Evolutionary conservation across 53 echinoderm and acorn worm species (phyloP), one percentile per base, ranked within the genome.

Genomic region (Patiria pectinifera): DNA sequence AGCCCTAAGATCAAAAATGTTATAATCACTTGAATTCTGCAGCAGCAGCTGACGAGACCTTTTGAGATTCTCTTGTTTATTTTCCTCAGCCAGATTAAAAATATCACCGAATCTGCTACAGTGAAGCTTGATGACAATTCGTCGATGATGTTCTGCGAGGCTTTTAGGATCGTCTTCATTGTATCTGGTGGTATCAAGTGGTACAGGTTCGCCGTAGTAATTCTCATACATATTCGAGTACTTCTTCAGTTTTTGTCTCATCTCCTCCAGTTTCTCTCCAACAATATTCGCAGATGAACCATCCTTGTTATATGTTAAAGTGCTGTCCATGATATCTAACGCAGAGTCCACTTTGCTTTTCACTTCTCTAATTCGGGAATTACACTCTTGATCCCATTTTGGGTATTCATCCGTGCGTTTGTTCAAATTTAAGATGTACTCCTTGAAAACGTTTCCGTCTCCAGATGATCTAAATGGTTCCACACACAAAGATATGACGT

Each of bases 241-340:
- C 63, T 45, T 86, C 49, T 47, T 53, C 23, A 78, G 47, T 43
- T 53, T 7, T 35, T 76, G 44, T 84, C 69, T 91, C 46, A 75
- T 47, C 19, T 59, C 74, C 10, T 94, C 84, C 49, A 93, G 69
- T 47, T 89, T 87, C 45, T 24, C n/a, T 83, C 53, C 77, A 76
- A 16, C 45, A 45, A 85, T 53, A 62, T 85, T 53, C 15, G 85
- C 69, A 69, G 75, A 76, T 11, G 94, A 94, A 47, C 77, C 91
- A 21, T 94, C 94, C 84, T 85, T 94, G 85, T 91, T 91, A 45
- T 78, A 83, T 4, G 92, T 94, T 4, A 87, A 47, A 46, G 25
- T 21, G 59, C 92, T 49, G 11, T 88, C 92, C 89, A 94, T 92
- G 26, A 70, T 6, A 12, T 85, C 60, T 15, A 94, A 63, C 4